Percentiles rank a stretch among this genome's conserved stretches.
Evolutionary conservation across 1,140 invertebrate species (phyloP).

Genomic region (Drosophila funebris): DNA sequence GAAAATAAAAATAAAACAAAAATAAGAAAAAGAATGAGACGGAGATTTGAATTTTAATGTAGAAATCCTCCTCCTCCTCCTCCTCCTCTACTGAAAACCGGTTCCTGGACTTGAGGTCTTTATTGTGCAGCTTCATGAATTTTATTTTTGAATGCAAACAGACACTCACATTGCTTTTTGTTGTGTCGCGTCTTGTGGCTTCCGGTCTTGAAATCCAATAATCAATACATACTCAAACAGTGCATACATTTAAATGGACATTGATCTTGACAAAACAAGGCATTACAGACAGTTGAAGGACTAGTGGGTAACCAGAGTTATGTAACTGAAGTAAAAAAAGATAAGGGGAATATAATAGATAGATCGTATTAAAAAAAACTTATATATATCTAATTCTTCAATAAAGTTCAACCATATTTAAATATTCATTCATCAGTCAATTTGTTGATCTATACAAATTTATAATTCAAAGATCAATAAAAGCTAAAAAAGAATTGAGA

Average conservation of each 20-base stretch:
- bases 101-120: conserved; percentile 34
- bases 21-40: conserved; percentile 29
- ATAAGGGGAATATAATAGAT: too few species aligned
- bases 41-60: conserved; percentile 56
- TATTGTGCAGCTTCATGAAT: conserved; percentile 42
- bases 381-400: too few species aligned
- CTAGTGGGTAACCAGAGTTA: background rate
- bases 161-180: conserved; percentile 18
- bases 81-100: conserved; percentile 50
- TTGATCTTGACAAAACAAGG: conserved; percentile 55
- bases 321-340: too few species aligned
- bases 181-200: conserved; percentile 58
- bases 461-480: too few species aligned
- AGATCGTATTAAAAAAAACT: too few species aligned
- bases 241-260: conserved; percentile 54
- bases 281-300: background rate
- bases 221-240: conserved; percentile 56
- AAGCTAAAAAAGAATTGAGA: too few species aligned
- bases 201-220: conserved; percentile 70
- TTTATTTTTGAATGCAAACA: conserved; percentile 26
- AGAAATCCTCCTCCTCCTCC: conserved; percentile 20
- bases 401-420: too few species aligned
- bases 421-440: too few species aligned
- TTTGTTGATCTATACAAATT: too few species aligned
- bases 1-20: conserved; percentile 18